Evolutionary conservation across 2,888 invertebrate species (phyloP).

Genomic region (Carterocephalus palaemon): DNA sequence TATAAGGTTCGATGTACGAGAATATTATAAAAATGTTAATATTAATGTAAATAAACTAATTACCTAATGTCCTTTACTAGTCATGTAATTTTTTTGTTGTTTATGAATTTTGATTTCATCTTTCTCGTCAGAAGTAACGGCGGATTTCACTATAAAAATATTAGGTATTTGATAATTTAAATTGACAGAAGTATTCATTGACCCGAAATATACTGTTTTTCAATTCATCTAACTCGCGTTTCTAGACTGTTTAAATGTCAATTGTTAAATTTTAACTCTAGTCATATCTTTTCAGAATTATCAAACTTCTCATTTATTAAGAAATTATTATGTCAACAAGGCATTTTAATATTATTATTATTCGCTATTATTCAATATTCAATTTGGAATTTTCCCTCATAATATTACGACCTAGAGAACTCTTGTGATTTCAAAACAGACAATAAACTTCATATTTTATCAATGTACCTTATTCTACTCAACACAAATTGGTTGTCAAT

Average conservation of each 20-base stretch:
- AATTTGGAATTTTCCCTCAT: no score
- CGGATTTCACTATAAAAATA: constrained; percentile 47
- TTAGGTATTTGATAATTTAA: constrained; percentile 31
- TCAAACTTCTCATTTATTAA: background rate
- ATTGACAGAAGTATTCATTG: no score
- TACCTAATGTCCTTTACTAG: constrained; percentile 65
- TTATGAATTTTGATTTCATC: constrained; percentile 60
- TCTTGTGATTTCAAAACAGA: constrained; percentile 10
- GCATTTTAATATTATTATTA: no score
- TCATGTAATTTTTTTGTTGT: constrained; percentile 53
- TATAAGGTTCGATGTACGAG: constrained; percentile 3
- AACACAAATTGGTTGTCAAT: constrained; percentile 15
- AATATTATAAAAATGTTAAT: constrained; percentile 44
- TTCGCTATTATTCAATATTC: no score
- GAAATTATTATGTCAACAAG: no score
- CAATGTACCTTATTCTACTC: constrained; percentile 10
- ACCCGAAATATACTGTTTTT: no score
- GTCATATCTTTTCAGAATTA: constrained; percentile 6
- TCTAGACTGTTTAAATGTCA: constrained; percentile 9
- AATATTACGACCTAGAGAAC: constrained; percentile 5
- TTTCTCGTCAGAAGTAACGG: constrained; percentile 75
- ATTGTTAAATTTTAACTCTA: constrained; percentile 7
- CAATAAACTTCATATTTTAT: constrained; percentile 9
- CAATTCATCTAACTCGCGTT: background rate
- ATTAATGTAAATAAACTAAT: constrained; percentile 42